Evolutionary conservation across 2,113 vertebrate species (phyloP).

Genomic region (Tachycineta bicolor): DNA sequence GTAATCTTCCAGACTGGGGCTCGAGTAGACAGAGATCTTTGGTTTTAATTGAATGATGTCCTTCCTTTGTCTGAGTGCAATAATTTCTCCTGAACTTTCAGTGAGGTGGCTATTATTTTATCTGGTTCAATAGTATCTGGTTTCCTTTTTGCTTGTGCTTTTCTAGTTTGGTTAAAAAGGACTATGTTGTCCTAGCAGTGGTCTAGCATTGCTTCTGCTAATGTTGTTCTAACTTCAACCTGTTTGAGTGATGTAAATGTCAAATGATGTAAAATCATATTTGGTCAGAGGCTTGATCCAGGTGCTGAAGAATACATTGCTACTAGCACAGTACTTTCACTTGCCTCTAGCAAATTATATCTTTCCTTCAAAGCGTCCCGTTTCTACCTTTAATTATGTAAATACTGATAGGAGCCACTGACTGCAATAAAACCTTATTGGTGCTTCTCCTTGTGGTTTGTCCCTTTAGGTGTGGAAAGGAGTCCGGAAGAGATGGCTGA

Average conservation of each 20-base stretch:
- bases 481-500: conserved; percentile 69
- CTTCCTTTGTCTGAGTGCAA: not conserved
- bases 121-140: not conserved
- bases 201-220: not conserved
- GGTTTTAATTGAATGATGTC: not conserved
- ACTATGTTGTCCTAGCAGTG: not conserved
- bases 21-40: not conserved
- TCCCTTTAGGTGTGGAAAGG: conserved; percentile 65
- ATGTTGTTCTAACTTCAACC: not conserved
- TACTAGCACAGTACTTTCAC: not conserved
- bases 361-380: not conserved
- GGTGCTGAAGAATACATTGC: not conserved
- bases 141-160: not conserved
- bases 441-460: not conserved
- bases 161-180: not conserved
- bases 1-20: not conserved
- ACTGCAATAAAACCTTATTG: not conserved
- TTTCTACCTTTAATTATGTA: not conserved
- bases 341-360: not conserved
- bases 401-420: not conserved
- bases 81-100: not conserved
- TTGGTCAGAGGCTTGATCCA: not conserved
- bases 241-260: not conserved
- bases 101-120: not conserved
- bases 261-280: not conserved